Conservation (phyloP, 2,113 vertebrate genomes). For the Protobothrops flavoviridis region DNA sequence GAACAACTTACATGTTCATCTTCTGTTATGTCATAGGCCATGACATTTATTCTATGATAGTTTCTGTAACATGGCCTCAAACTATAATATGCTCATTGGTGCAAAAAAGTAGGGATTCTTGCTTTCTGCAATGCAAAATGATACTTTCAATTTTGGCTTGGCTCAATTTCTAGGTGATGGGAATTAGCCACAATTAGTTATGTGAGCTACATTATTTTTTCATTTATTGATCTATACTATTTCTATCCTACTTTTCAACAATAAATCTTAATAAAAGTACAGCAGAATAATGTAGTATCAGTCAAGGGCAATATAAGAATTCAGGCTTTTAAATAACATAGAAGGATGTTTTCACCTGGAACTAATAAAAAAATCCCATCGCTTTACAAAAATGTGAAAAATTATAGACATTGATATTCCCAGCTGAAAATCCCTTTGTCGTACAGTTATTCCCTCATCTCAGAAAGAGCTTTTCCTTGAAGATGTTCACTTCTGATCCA, state of each 20-base stretch:
- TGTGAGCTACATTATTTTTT: background rate
- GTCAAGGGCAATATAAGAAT: background rate
- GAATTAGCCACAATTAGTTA: background rate
- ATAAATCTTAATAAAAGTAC: background rate
- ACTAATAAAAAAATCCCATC: background rate
- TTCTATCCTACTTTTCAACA: background rate
- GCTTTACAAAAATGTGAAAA: background rate
- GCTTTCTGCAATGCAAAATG: background rate
- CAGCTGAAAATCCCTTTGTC: background rate
- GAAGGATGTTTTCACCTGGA: background rate
- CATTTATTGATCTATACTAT: background rate
- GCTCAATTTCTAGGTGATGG: background rate
- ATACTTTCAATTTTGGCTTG: background rate
- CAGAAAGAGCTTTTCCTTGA: background rate
- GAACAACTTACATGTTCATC: background rate
- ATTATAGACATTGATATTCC: background rate
- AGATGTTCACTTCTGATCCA: background rate
- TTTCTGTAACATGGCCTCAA: background rate
- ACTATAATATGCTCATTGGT: background rate
- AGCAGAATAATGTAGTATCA: background rate
- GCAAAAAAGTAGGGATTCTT: background rate
- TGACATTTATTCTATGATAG: background rate
- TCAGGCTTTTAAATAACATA: background rate
- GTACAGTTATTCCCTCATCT: background rate
- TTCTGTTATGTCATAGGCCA: background rate